These are phyloP conservation scores for Seriola rivoliana DNA, from an alignment of 2,113 vertebrate genomes.

Conservation along the genomic window DNA sequence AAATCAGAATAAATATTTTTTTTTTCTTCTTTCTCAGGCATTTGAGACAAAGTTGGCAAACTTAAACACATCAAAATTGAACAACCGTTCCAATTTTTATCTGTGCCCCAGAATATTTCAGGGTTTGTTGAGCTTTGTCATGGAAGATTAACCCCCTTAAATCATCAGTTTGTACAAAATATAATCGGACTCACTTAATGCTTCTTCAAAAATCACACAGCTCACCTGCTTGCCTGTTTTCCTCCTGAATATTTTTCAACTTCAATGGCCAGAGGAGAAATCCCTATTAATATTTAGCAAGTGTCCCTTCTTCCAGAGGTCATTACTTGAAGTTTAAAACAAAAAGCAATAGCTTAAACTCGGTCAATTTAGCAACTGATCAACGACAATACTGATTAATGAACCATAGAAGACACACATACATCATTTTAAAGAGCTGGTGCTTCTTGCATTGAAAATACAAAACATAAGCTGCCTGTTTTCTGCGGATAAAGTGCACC, in stretches of 20 bases:
- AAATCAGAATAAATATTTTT: too few species aligned
- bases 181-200: neutral
- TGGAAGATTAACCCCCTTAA: neutral
- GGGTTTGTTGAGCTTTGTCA: neutral
- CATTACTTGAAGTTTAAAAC: neutral
- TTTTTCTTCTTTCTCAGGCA: neutral
- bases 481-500: conserved; percentile 6
- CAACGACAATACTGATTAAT: neutral
- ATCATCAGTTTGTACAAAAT: neutral
- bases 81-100: neutral
- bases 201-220: too few species aligned
- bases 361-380: neutral
- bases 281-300: neutral
- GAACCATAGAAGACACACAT: conserved; percentile 1
- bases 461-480: conserved; percentile 14
- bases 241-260: neutral
- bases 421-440: neutral
- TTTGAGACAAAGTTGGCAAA: neutral
- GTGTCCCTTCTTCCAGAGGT: neutral
- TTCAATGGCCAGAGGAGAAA: neutral
- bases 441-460: conserved; percentile 3
- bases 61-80: neutral
- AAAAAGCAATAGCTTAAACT: neutral
- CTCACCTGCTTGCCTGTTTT: neutral
- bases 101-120: neutral